phyloP scores from a whole-genome alignment of 2,113 vertebrate genomes.

The Mohoua ochrocephala region DNA sequence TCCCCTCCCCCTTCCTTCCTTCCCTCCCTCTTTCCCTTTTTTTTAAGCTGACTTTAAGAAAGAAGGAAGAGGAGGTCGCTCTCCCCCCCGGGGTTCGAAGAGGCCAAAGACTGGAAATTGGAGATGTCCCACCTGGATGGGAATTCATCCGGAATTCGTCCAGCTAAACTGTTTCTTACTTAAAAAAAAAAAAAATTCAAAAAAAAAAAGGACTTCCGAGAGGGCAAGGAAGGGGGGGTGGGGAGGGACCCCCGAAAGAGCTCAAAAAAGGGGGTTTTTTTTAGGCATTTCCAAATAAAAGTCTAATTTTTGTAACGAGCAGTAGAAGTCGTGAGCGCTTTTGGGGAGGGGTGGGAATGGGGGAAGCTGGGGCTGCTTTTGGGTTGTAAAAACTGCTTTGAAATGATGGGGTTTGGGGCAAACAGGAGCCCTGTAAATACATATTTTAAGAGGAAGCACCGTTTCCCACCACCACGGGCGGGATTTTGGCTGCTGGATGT shows the following conservation, averaged over 20 bases:
- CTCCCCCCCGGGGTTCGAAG: neutral
- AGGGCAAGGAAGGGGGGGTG: neutral
- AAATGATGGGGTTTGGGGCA: neutral
- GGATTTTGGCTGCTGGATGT: neutral
- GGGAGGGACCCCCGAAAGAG: neutral
- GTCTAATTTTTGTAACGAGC: slow-evolving; percentile 65
- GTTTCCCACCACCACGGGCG: no score
- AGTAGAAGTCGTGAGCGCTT: neutral
- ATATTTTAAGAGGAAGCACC: slow-evolving; percentile 17
- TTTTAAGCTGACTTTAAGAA: neutral
- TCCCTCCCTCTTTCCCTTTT: no score
- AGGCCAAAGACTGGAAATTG: slow-evolving; percentile 23
- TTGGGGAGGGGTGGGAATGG: neutral
- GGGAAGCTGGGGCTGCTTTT: neutral
- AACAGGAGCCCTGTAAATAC: neutral
- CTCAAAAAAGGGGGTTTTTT: no score
- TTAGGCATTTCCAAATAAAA: slow-evolving; percentile 43
- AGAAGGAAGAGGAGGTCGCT: neutral
- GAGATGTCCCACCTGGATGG: neutral
- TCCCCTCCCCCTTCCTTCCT: rapidly evolving
- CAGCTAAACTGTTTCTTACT: slow-evolving; percentile 25
- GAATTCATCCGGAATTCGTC: neutral
- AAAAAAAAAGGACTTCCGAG: neutral
- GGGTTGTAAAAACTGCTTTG: neutral
- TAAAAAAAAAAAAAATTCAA: neutral